Evolutionary conservation across 2,797 vertebrate genomes (phyloP), one percentile per base, ranked within the genome.

Genomic region (Eutrigla gurnardus): DNA sequence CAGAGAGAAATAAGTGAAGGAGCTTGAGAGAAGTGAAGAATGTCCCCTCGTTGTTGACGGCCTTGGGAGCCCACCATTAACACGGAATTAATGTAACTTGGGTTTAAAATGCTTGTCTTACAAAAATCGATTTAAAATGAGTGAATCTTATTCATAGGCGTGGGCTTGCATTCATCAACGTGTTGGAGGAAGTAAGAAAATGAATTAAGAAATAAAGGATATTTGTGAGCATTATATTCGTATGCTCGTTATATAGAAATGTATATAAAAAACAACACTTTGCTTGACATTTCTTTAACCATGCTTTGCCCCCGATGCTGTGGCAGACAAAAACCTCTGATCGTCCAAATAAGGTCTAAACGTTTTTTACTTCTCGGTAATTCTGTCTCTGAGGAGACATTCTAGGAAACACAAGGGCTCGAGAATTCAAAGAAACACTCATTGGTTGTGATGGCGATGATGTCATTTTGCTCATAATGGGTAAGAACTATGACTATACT

Each of bases 1-100:
- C 6, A 32, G 25, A 73, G 50, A 84, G 69, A 70, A 78, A 78
- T 17, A 61, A 52, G 47, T 10, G 33, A 58, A 45, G 37, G 25
- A 46, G 36, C 61, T 45, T 11, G 4, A 45, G 45, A 5, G 0
- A 25, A 58, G 36, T 59, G 57, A 70, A 71, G 47, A 71, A 74
- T 64, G 42, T 37, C 63, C 65, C 65, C n/a, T 64, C 1, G 1
- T 47, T 52, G 36, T 32, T 73, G 66, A 74, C 39, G 71, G 35
- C 75, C 46, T 58, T 74, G 43, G 43, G 42, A 66, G 59, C 52
- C 73, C 10, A 7, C 40, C 61, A 14, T 61, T 35, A 60, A 45
- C 15, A 40, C 14, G 9, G 18, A 75, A 25, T 60, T 39, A 77
- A 69, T 74, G 42, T 25, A 71, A 6, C 71, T 76, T 58, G 35